Evolutionary conservation across 2,888 invertebrate species (phyloP), one percentile per base, ranked within the genome.

Genomic region (Epistrophe eligans): DNA sequence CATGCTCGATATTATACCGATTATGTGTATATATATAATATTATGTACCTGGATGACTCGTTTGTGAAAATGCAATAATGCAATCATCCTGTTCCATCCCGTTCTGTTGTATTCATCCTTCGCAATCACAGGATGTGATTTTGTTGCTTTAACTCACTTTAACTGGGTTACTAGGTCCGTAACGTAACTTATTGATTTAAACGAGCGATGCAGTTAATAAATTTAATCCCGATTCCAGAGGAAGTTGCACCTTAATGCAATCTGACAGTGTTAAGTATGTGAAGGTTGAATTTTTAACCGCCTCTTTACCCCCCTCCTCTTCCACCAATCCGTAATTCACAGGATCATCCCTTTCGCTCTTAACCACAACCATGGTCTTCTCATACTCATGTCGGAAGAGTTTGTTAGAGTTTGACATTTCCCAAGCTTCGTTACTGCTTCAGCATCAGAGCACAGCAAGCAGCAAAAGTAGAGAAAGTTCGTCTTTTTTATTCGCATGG

Each of bases 201-300:
- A 70, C 55, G 58, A 77, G 55, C 38, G 77, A 64, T 85, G 82
- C 85, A 85, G 77, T 82, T 79, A 85, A 85, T 85, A 85, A 85
- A 85, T 85, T 74, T 71, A 82, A 71, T 82, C 64, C 77, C 38
- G 35, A 19, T 66, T 57, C 64, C 62, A 73, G 60, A 50, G 70
- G 74, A 70, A 73, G 45, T 60, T 80, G 66, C 81, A 85, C 70
- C 85, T 74, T 82, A 85, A 85, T 64, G 40, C 58, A 79, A 58
- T 52, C 70, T 74, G 85, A 74, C 85, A 74, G 55, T 24, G 48
- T 74, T 64, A 82, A 77, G 77, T 81, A 80, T 81, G 85, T 79
- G 77, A 38, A 72, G 50, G 73, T 35, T 55, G 62, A 52, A 74
- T 73, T 66, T 58, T 32, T 32, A 9, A 17, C 35, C 50, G 40